These are phyloP conservation scores for Idaea straminata DNA, from an alignment of 2,888 invertebrate species.

Conservation along the genomic window DNA sequence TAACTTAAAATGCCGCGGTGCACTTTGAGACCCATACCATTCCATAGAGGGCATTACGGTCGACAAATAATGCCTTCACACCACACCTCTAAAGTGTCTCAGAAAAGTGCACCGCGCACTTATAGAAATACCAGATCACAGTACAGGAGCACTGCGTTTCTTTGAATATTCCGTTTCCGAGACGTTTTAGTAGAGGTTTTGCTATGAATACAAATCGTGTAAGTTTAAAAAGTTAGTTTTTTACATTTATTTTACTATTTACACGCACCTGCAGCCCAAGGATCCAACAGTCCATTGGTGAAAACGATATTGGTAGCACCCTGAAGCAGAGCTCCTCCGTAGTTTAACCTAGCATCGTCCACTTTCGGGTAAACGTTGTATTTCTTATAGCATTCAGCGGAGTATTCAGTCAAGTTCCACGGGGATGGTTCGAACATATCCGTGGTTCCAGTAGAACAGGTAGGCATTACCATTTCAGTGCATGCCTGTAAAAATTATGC, in stretches of 20 bases:
- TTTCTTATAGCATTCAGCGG: slow-evolving; percentile 84
- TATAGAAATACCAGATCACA: too few species aligned
- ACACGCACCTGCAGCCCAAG: slow-evolving; percentile 92
- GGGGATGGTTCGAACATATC: slow-evolving; percentile 90
- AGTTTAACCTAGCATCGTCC: slow-evolving; percentile 85
- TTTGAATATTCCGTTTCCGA: too few species aligned
- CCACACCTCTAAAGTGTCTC: too few species aligned
- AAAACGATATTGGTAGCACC: slow-evolving; percentile 86
- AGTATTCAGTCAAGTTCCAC: slow-evolving; percentile 86
- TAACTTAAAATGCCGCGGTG: too few species aligned
- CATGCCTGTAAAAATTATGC: slow-evolving; percentile 82
- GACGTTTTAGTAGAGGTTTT: background rate
- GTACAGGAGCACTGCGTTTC: too few species aligned
- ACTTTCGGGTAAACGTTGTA: slow-evolving; percentile 85
- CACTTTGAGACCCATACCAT: too few species aligned
- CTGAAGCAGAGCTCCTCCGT: slow-evolving; percentile 88
- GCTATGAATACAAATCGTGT: too few species aligned
- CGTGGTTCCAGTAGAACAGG: slow-evolving; percentile 86
- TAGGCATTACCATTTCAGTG: slow-evolving; percentile 98
- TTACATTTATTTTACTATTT: too few species aligned
- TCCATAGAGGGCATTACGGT: too few species aligned
- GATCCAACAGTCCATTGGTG: slow-evolving; percentile 92
- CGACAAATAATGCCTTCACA: too few species aligned
- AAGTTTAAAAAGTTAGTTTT: too few species aligned
- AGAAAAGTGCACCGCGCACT: too few species aligned